Conservation (phyloP, 1,140 invertebrate genomes). For the Holotrichia oblita region DNA sequence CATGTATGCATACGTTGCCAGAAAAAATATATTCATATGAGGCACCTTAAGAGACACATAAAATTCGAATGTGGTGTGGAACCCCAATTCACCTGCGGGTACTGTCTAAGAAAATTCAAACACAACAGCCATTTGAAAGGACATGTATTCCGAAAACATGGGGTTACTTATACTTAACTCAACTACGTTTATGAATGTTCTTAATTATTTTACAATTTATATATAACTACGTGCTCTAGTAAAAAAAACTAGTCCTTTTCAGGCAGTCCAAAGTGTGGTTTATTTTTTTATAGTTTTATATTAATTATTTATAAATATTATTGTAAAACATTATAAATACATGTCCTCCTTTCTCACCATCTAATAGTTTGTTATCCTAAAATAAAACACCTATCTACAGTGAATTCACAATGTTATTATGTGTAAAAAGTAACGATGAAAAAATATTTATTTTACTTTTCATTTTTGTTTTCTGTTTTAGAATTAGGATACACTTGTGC, state of each 20-base stretch:
- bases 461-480: constrained; percentile 4
- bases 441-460: no score
- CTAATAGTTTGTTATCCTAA: not conserved
- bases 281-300: constrained; percentile 28
- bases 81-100: constrained; percentile 63
- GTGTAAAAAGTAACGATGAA: no score
- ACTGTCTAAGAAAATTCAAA: constrained; percentile 60
- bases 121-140: constrained; percentile 43
- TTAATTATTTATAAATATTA: constrained; percentile 11
- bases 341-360: not conserved
- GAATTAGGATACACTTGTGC: constrained; percentile 53
- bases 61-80: constrained; percentile 69
- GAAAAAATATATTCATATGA: constrained; percentile 24
- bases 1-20: not conserved
- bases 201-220: constrained; percentile 74
- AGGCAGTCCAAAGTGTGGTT: not conserved
- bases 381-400: not conserved
- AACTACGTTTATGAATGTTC: constrained; percentile 64
- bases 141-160: constrained; percentile 34
- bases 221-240: not conserved
- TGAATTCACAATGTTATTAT: no score
- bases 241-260: constrained; percentile 1
- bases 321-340: not conserved
- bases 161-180: not conserved
- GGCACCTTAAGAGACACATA: constrained; percentile 60